Conservation (phyloP, 2,888 invertebrate genomes). For the Eupithecia vulgata region DNA sequence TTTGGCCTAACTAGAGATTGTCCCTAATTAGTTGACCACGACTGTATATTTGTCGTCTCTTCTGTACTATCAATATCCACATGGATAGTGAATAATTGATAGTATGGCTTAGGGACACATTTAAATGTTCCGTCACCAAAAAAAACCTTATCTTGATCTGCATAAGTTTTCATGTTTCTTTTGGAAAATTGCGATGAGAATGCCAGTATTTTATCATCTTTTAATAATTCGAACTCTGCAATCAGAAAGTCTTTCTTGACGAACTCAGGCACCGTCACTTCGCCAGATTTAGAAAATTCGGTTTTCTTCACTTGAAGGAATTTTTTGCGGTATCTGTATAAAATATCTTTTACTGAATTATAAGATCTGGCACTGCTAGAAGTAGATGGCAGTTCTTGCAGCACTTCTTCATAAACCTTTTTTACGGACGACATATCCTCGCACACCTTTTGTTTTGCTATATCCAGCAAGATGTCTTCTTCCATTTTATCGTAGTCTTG, state of each 20-base stretch:
- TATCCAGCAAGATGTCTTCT: constrained; percentile 30
- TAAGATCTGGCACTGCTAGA: constrained; percentile 29
- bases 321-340: constrained; percentile 26
- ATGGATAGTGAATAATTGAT: constrained; percentile 24
- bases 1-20: too few species aligned
- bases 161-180: constrained; percentile 28
- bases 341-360: constrained; percentile 29
- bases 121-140: constrained; percentile 27
- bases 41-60: too few species aligned
- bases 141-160: constrained; percentile 25
- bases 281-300: constrained; percentile 13
- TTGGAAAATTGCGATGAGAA: constrained; percentile 32
- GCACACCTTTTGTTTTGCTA: constrained; percentile 29
- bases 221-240: constrained; percentile 30
- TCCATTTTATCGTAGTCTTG: constrained; percentile 33
- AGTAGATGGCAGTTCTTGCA: constrained; percentile 28
- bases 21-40: too few species aligned
- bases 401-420: constrained; percentile 28
- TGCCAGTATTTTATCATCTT: constrained; percentile 30
- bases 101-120: constrained; percentile 22
- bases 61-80: too few species aligned
- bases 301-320: constrained; percentile 21
- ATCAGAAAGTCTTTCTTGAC: constrained; percentile 27
- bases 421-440: constrained; percentile 28
- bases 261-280: constrained; percentile 20